These are phyloP conservation scores for Acanthurus tractus DNA, from an alignment of 2,797 vertebrate species.

Conservation along the genomic window DNA sequence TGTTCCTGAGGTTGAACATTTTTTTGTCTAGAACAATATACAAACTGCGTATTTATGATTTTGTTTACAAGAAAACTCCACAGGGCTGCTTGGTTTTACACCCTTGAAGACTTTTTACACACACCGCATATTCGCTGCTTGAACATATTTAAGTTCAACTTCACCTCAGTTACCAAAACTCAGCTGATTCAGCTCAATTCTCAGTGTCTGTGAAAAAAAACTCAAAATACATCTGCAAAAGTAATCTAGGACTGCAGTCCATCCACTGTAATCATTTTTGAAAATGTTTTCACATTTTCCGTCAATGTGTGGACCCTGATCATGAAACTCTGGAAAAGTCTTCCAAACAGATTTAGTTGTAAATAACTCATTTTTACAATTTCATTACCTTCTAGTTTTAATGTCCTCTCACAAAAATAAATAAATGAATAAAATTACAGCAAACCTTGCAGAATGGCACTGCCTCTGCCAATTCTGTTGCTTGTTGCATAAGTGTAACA, in stretches of 20 bases:
- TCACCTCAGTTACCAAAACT: too few relatives aligned
- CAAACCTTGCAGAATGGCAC: neutral
- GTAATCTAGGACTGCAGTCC: neutral
- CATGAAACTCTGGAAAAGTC: too few relatives aligned
- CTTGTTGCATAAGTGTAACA: too few relatives aligned
- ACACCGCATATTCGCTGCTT: too few relatives aligned
- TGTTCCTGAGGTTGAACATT: neutral
- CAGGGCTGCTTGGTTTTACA: neutral
- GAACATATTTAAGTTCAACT: too few relatives aligned
- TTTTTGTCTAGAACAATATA: neutral
- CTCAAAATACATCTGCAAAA: neutral
- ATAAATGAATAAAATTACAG: slow-evolving; percentile 15
- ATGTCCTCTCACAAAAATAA: neutral
- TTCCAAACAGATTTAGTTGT: too few relatives aligned
- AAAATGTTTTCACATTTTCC: too few relatives aligned
- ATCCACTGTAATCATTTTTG: neutral
- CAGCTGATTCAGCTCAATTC: too few relatives aligned
- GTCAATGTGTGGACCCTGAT: too few relatives aligned
- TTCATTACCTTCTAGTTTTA: neutral
- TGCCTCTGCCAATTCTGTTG: neutral
- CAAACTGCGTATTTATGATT: neutral
- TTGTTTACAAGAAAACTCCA: neutral
- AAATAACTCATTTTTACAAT: slow-evolving; percentile 5
- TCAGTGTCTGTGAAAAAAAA: too few relatives aligned
- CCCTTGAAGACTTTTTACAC: too few relatives aligned